phyloP scores from a whole-genome alignment of 2,113 vertebrate species.

The Tachysurus vachellii region DNA sequence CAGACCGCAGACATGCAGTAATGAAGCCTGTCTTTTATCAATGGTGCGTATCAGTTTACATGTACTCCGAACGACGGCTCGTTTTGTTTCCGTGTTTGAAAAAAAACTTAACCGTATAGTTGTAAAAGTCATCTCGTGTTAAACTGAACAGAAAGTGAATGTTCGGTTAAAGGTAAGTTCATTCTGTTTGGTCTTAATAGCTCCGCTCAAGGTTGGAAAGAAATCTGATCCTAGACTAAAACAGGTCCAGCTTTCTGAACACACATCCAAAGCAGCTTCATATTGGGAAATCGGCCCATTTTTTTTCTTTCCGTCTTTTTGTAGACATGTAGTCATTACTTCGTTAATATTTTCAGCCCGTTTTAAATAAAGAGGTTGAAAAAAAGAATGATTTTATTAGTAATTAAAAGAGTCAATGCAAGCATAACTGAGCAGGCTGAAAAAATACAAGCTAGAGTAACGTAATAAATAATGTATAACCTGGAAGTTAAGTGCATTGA shows the following conservation, averaged over 20 bases:
- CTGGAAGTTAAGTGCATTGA: too few species aligned
- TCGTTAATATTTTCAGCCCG: not conserved
- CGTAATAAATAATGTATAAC: not conserved
- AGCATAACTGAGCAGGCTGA: not conserved
- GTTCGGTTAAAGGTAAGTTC: not conserved
- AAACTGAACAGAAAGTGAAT: not conserved
- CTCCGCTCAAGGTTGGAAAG: not conserved
- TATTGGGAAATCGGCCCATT: not conserved
- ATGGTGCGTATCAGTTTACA: not conserved
- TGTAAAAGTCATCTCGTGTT: not conserved
- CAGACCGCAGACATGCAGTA: not conserved
- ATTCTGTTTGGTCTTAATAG: not conserved
- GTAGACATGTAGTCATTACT: not conserved
- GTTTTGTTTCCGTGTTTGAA: not conserved
- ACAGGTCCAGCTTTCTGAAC: not conserved
- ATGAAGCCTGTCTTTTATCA: constrained; percentile 9
- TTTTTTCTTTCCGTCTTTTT: not conserved
- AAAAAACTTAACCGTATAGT: not conserved
- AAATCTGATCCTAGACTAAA: not conserved
- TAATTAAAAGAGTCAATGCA: not conserved
- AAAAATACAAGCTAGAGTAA: not conserved
- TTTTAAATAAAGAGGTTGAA: not conserved
- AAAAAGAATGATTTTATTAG: not conserved
- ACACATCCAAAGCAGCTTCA: not conserved
- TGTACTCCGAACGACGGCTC: not conserved